phyloP scores from a whole-genome alignment of 2,113 vertebrate species.

The Chaetodon auriga region DNA sequence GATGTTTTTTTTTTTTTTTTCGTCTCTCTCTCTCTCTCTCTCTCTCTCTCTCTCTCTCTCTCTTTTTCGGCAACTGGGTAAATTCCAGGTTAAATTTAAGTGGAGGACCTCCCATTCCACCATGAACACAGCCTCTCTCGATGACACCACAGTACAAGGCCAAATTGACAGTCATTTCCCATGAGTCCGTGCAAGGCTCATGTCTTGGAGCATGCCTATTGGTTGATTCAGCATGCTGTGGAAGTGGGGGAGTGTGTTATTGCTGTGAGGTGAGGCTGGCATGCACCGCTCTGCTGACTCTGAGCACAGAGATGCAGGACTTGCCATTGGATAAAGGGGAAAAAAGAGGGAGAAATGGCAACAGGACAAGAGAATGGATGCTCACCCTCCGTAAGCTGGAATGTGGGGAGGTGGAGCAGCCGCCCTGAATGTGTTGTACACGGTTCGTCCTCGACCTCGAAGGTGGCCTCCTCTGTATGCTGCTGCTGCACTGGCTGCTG shows the following conservation, averaged over 20 bases:
- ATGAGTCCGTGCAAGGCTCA: conserved; percentile 82
- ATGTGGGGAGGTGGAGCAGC: conserved; percentile 94
- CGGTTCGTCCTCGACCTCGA: conserved; percentile 93
- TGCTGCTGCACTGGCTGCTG: conserved; percentile 91
- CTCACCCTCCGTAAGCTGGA: conserved; percentile 97
- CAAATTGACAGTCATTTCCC: conserved; percentile 87
- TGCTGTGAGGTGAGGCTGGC: conserved; percentile 68
- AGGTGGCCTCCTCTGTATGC: conserved; percentile 95
- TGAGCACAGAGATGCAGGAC: conserved; percentile 29
- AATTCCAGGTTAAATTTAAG: conserved; percentile 78
- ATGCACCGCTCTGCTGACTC: conserved; percentile 72
- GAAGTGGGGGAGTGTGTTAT: conserved; percentile 47
- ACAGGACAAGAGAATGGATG: not conserved
- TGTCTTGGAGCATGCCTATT: conserved; percentile 69
- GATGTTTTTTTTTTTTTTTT: conserved; percentile 40
- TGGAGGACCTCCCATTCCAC: conserved; percentile 20
- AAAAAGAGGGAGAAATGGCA: conserved; percentile 1
- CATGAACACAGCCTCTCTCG: conserved; percentile 80
- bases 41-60: conserved; percentile 35
- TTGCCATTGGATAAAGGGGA: conserved; percentile 6
- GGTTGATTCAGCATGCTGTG: conserved; percentile 77
- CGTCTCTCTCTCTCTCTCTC: too few relatives aligned
- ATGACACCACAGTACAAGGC: conserved; percentile 78
- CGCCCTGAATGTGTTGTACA: conserved; percentile 96
- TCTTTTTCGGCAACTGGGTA: conserved; percentile 63